These are phyloP conservation scores for Caradrina kadenii DNA, from an alignment of 2,888 invertebrate species.

Conservation along the genomic window DNA sequence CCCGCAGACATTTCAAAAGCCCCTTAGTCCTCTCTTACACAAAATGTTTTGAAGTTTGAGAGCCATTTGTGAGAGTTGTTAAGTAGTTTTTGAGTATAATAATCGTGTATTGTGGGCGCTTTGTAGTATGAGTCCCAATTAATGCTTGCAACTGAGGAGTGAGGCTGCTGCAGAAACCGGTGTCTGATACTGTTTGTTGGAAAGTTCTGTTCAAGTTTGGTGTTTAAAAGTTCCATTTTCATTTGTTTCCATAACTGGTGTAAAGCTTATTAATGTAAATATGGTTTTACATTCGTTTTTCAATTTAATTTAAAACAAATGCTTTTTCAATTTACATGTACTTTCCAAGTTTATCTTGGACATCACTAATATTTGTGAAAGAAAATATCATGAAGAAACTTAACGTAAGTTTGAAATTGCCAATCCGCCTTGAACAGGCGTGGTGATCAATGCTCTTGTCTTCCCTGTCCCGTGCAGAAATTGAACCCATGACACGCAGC, in stretches of 20 bases:
- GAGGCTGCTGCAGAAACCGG: slow-evolving; percentile 5
- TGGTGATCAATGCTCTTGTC: no score
- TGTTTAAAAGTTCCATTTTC: background rate
- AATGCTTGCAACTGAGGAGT: slow-evolving; percentile 49
- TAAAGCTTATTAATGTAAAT: background rate
- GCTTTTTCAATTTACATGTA: no score
- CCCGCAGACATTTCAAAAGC: slow-evolving; percentile 16
- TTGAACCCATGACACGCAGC: no score
- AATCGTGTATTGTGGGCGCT: slow-evolving; percentile 71
- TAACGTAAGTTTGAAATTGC: no score
- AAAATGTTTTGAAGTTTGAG: slow-evolving; percentile 66
- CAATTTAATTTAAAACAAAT: no score
- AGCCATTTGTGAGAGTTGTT: slow-evolving; percentile 66
- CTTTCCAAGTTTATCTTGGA: no score
- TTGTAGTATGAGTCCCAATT: slow-evolving; percentile 64
- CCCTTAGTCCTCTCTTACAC: slow-evolving; percentile 11
- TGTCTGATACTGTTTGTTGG: slow-evolving; percentile 18
- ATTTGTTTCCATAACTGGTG: background rate
- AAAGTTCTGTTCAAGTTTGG: slow-evolving; percentile 7
- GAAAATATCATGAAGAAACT: no score
- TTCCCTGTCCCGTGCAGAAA: no score
- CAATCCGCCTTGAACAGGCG: no score
- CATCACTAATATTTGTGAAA: no score
- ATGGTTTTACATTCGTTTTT: no score
- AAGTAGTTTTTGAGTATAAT: slow-evolving; percentile 73